These are phyloP conservation scores for Anoplophora glabripennis DNA, from an alignment of 1,140 invertebrate species.

Conservation along the genomic window DNA sequence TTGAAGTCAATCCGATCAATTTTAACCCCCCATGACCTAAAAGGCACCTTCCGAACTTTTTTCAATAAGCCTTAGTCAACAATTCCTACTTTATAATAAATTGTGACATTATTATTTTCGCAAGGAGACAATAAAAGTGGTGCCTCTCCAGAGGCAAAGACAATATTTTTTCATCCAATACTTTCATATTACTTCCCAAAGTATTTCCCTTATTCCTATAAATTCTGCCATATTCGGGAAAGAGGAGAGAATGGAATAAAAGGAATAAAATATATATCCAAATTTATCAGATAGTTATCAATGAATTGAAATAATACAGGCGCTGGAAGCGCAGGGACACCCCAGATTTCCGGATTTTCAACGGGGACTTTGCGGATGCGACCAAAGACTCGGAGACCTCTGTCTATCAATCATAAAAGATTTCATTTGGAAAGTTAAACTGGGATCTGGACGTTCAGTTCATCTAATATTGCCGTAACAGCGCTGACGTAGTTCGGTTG, in stretches of 20 bases:
- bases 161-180: constrained; percentile 6
- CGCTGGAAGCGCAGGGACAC: not conserved
- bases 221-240: too few relatives aligned
- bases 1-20: too few relatives aligned
- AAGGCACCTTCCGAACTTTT: too few relatives aligned
- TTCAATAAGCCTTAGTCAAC: too few relatives aligned
- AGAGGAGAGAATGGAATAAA: too few relatives aligned
- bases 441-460: constrained; percentile 6
- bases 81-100: too few relatives aligned
- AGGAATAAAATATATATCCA: constrained; percentile 19
- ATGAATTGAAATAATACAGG: constrained; percentile 1
- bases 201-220: constrained; percentile 7
- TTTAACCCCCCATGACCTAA: too few relatives aligned
- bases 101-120: too few relatives aligned
- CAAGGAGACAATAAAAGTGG: too few relatives aligned
- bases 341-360: not conserved
- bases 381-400: constrained; percentile 16
- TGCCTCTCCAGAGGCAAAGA: too few relatives aligned
- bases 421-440: constrained; percentile 33
- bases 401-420: constrained; percentile 36
- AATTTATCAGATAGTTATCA: constrained; percentile 15
- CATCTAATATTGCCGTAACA: constrained; percentile 24
- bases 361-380: constrained; percentile 6
- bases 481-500: constrained; percentile 20
- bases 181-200: not conserved